Conservation (phyloP, 2,797 vertebrate genomes). For the Sebastes melanostomus region DNA sequence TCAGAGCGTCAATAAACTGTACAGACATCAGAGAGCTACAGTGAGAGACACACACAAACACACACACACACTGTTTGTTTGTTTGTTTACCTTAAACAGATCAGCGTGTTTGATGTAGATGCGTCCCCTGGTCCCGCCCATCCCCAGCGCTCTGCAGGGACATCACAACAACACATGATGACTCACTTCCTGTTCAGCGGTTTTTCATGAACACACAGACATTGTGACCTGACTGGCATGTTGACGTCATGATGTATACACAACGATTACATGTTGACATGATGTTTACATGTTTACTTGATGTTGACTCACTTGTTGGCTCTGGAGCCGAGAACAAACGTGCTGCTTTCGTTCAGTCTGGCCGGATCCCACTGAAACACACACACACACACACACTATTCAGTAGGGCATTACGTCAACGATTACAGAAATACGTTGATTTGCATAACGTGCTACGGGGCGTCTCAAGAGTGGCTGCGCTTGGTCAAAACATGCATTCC, state of each 20-base stretch:
- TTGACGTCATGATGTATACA: background rate
- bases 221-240: background rate
- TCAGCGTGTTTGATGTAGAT: slow-evolving; percentile 98
- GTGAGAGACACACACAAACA: background rate
- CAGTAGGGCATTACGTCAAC: no score
- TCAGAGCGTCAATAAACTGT: no score
- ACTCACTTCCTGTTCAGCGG: background rate
- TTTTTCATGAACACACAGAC: background rate
- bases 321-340: slow-evolving; percentile 95
- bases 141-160: slow-evolving; percentile 89
- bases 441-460: no score
- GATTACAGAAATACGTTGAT: no score
- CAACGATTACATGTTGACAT: no score
- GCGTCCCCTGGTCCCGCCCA: slow-evolving; percentile 97
- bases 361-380: slow-evolving; percentile 91
- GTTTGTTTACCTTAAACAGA: slow-evolving; percentile 91
- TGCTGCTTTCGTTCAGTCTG: slow-evolving; percentile 89
- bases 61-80: background rate
- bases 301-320: slow-evolving; percentile 92
- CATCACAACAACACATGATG: slow-evolving; percentile 29
- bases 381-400: background rate
- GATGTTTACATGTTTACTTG: background rate
- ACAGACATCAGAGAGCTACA: no score
- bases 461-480: no score
- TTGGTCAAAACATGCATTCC: no score